Percentiles rank a stretch among this genome's conserved stretches.
These are phyloP conservation scores for Pandemis cinnamomeana DNA, from an alignment of 2,888 invertebrate genomes.

Conservation along the genomic window DNA sequence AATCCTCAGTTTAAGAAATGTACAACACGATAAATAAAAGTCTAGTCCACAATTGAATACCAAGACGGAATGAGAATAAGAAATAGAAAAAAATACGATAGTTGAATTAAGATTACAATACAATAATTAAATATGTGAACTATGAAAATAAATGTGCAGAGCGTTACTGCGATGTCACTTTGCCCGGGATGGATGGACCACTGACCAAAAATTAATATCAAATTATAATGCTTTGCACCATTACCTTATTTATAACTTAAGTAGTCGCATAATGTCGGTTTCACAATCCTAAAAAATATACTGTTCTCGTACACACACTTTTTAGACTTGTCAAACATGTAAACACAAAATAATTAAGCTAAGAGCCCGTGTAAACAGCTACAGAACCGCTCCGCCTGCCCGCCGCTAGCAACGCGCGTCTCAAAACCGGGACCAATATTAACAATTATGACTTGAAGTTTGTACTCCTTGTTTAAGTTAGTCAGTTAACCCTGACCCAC, in stretches of 20 bases:
- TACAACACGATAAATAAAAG: constrained; percentile 69
- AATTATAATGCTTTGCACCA: constrained; percentile 69
- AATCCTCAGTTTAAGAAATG: constrained; percentile 65
- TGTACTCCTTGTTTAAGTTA: constrained; percentile 26
- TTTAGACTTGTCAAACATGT: constrained; percentile 58
- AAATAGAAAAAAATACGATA: constrained; percentile 57
- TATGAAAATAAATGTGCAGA: constrained; percentile 37
- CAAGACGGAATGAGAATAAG: constrained; percentile 75
- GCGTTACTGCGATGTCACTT: constrained; percentile 20
- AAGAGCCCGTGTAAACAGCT: constrained; percentile 58
- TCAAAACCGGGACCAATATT: background rate
- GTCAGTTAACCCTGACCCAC: background rate
- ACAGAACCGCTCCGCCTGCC: constrained; percentile 51
- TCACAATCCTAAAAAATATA: constrained; percentile 60
- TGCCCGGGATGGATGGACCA: constrained; percentile 19
- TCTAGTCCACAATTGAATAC: constrained; percentile 65
- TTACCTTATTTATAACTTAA: constrained; percentile 59
- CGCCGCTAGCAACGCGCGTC: constrained; percentile 61
- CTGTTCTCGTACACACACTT: constrained; percentile 41
- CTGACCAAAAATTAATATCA: constrained; percentile 50
- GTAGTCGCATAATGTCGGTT: constrained; percentile 61
- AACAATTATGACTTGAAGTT: background rate
- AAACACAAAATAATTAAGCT: constrained; percentile 59
- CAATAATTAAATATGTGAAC: constrained; percentile 25
- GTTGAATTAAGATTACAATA: constrained; percentile 34